Conservation (phyloP, 1,140 invertebrate genomes). For the Cyclargus thomasi region DNA sequence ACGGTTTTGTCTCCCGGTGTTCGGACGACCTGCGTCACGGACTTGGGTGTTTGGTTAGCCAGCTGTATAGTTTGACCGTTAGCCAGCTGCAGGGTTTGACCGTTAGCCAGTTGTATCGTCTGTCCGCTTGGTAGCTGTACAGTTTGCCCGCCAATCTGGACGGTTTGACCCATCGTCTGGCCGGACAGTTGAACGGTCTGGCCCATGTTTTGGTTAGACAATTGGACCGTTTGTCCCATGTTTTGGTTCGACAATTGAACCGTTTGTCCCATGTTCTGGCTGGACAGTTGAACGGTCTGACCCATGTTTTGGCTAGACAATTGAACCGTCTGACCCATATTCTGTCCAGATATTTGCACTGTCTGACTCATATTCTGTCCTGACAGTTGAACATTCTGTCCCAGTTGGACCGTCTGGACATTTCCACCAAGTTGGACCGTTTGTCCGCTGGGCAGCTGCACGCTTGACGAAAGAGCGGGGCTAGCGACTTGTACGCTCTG, state of each 20-base stretch:
- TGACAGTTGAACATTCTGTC: slow-evolving; percentile 52
- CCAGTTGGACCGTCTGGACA: slow-evolving; percentile 60
- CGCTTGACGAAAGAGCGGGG: slow-evolving; percentile 51
- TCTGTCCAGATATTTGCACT: slow-evolving; percentile 42
- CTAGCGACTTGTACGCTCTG: slow-evolving; percentile 66
- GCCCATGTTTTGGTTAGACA: slow-evolving; percentile 35
- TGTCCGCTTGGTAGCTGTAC: slow-evolving; percentile 54
- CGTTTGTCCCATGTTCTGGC: slow-evolving; percentile 38
- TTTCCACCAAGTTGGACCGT: slow-evolving; percentile 52
- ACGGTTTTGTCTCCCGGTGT: slow-evolving; percentile 44
- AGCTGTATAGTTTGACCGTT: slow-evolving; percentile 53
- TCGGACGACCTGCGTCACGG: slow-evolving; percentile 50
- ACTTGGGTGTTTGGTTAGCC: slow-evolving; percentile 51
- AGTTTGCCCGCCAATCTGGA: slow-evolving; percentile 57
- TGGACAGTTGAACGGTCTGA: slow-evolving; percentile 50
- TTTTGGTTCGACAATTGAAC: slow-evolving; percentile 49
- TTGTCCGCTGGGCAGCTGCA: slow-evolving; percentile 56
- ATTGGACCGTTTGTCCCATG: slow-evolving; percentile 52
- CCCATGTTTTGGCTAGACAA: slow-evolving; percentile 48
- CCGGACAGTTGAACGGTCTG: slow-evolving; percentile 52
- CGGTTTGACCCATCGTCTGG: slow-evolving; percentile 54
- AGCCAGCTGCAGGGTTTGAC: slow-evolving; percentile 54
- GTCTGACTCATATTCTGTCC: slow-evolving; percentile 48
- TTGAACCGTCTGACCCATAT: slow-evolving; percentile 46
- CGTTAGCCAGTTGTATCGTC: slow-evolving; percentile 55